phyloP scores from a whole-genome alignment of 2,113 vertebrate species.

The Corythornis madagascariensis region DNA sequence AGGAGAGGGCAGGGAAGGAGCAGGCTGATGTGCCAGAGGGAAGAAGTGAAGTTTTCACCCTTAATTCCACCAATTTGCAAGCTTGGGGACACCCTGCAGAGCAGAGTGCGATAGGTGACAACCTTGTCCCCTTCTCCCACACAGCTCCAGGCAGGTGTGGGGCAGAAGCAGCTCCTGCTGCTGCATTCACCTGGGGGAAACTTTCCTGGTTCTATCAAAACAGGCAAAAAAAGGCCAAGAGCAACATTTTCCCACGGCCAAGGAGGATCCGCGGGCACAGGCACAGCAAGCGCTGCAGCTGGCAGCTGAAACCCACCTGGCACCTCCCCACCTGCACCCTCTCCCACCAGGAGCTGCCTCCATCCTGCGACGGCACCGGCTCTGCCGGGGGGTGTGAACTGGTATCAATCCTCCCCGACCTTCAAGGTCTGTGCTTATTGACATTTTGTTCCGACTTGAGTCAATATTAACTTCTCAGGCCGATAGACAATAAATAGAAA shows the following conservation, averaged over 20 bases:
- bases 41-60: background rate
- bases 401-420: background rate
- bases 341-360: background rate
- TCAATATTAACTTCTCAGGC: conserved; percentile 58
- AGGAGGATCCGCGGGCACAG: background rate
- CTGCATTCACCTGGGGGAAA: background rate
- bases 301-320: accelerated
- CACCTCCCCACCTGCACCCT: background rate
- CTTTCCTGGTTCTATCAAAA: background rate
- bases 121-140: background rate
- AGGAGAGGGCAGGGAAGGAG: background rate
- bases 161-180: background rate
- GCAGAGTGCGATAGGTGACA: accelerated
- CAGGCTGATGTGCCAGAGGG: background rate
- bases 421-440: conserved; percentile 49
- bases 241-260: accelerated
- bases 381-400: background rate
- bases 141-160: accelerated
- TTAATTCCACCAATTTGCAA: background rate
- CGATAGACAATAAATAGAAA: conserved; percentile 48
- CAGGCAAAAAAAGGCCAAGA: background rate
- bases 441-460: background rate
- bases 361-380: background rate
- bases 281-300: accelerated
- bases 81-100: background rate